phyloP scores from a whole-genome alignment of 2,797 vertebrate species.

The Lacerta viridis region DNA sequence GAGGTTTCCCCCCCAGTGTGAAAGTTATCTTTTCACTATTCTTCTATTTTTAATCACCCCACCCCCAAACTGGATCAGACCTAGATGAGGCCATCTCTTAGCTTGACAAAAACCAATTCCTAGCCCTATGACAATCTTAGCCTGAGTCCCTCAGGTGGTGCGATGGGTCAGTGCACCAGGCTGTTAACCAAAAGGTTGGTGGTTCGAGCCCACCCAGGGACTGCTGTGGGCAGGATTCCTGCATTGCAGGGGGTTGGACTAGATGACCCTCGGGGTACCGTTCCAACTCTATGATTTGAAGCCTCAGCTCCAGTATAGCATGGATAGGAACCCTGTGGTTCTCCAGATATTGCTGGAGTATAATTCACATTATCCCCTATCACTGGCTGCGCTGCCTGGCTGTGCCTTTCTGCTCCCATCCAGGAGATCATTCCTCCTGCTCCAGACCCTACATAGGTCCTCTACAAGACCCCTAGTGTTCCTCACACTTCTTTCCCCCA shows the following conservation, averaged over 20 bases:
- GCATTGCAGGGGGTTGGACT: no score
- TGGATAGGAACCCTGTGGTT: background rate
- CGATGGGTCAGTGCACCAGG: no score
- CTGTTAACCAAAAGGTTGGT: no score
- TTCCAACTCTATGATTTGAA: no score
- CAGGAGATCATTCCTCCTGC: background rate
- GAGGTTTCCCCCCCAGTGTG: background rate
- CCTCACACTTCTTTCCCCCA: background rate
- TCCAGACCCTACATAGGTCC: background rate
- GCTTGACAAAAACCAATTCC: background rate
- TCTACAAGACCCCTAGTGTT: background rate
- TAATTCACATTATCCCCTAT: background rate
- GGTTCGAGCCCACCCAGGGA: no score
- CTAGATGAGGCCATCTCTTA: background rate
- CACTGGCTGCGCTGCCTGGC: background rate
- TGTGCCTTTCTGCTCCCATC: background rate
- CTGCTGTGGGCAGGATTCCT: no score
- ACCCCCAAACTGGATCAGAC: background rate
- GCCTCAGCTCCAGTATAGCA: no score
- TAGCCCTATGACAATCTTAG: background rate
- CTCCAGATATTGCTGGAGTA: background rate
- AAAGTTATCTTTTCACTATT: background rate
- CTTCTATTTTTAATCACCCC: background rate
- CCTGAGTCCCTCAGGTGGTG: background rate
- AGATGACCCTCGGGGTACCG: no score